These are phyloP conservation scores for Dendronephthya gigantea DNA, from an alignment of 64 coral and sea anemone genomes.

Conservation along the genomic window DNA sequence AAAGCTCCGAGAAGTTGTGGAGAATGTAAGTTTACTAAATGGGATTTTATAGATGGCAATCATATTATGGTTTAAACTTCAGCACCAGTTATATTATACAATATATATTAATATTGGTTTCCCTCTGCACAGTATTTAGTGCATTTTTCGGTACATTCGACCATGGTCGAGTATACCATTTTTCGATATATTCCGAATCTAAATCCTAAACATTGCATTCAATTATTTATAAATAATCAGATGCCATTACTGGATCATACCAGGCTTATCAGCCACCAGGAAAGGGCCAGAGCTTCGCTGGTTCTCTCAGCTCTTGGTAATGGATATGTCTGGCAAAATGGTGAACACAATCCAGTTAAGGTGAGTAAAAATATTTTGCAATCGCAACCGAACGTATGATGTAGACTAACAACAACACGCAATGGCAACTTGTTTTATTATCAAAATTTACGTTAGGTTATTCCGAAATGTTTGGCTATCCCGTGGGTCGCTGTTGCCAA, in stretches of 20 bases:
- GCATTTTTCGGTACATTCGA: too few species aligned
- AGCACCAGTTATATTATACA: too few species aligned
- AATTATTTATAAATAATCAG: neutral
- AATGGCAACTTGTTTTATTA: neutral
- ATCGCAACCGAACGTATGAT: too few species aligned
- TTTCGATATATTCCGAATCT: too few species aligned
- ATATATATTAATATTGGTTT: too few species aligned
- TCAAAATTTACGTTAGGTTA: neutral
- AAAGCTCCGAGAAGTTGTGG: neutral
- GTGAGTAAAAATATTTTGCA: neutral
- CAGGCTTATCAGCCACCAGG: neutral
- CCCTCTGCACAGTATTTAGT: too few species aligned
- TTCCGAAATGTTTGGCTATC: neutral
- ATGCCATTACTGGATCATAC: constrained; percentile 5
- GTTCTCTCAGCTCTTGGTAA: neutral
- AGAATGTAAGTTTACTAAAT: neutral
- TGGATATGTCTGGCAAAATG: constrained; percentile 17
- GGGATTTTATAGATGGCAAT: neutral
- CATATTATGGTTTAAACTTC: neutral
- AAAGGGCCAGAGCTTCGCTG: neutral
- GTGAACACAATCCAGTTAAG: neutral
- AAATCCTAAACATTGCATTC: too few species aligned
- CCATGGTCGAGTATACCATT: too few species aligned
- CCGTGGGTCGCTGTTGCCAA: neutral
- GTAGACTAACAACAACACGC: neutral